Percentiles rank a stretch among this genome's conserved stretches.
These are phyloP conservation scores for Drosophila serrata DNA, from an alignment of 1,140 invertebrate genomes.

Conservation along the genomic window DNA sequence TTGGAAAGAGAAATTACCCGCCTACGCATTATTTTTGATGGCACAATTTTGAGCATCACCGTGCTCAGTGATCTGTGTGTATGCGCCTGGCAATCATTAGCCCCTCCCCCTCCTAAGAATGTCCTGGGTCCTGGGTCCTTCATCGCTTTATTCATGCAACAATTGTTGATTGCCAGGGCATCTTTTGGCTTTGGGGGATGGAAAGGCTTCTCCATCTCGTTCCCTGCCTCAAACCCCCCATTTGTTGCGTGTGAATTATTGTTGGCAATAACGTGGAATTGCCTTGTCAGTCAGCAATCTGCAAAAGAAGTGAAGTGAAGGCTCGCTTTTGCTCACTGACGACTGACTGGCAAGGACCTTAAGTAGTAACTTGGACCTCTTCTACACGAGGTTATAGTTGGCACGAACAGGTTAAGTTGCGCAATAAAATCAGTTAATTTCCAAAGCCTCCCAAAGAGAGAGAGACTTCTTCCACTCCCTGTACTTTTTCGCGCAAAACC, in stretches of 20 bases:
- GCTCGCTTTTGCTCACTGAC: conserved; percentile 30
- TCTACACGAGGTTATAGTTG: background rate
- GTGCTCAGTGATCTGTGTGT: conserved; percentile 76
- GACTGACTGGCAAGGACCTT: conserved; percentile 14
- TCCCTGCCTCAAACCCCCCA: background rate
- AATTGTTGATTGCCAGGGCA: conserved; percentile 74
- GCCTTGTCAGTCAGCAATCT: conserved; percentile 68
- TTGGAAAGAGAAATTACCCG: conserved; percentile 20
- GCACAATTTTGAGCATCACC: conserved; percentile 72
- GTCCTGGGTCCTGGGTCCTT: conserved; percentile 29
- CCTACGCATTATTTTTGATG: conserved; percentile 76
- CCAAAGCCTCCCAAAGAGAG: conserved; percentile 50
- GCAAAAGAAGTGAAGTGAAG: conserved; percentile 53
- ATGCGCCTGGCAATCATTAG: conserved; percentile 71
- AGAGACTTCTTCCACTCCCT: too few species aligned
- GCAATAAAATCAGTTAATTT: conserved; percentile 79
- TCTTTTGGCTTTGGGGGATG: conserved; percentile 4
- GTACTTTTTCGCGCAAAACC: background rate
- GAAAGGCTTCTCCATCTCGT: background rate
- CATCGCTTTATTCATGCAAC: conserved; percentile 71
- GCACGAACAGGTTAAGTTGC: background rate
- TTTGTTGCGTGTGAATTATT: conserved; percentile 77
- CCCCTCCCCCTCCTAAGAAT: too few species aligned
- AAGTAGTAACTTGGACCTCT: conserved; percentile 25
- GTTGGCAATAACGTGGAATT: conserved; percentile 69